Percentiles rank a stretch among this genome's conserved stretches.
Evolutionary conservation across 2,797 vertebrate species (phyloP).

Genomic region (Gymnoscopelus microlampas): DNA sequence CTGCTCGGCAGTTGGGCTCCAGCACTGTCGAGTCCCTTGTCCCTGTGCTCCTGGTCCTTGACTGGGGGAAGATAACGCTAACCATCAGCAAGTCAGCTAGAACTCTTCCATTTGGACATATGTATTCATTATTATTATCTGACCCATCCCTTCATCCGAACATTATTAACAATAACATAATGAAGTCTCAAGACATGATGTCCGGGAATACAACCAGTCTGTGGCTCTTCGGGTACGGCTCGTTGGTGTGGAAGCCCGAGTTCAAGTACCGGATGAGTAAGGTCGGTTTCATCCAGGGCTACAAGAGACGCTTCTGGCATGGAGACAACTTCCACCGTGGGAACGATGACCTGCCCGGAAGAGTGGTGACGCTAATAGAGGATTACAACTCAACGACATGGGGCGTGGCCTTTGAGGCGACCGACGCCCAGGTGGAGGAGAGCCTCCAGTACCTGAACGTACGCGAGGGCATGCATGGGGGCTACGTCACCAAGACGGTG

Average conservation of each 20-base stretch:
- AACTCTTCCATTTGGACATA: neutral
- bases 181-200: slow-evolving; percentile 80
- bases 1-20: slow-evolving; percentile 83
- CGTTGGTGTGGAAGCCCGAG: slow-evolving; percentile 94
- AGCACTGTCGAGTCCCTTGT: slow-evolving; percentile 81
- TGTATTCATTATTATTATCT: slow-evolving; percentile 21
- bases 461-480: slow-evolving; percentile 88
- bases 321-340: slow-evolving; percentile 96
- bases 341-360: slow-evolving; percentile 87
- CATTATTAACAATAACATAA: slow-evolving; percentile 46
- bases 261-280: slow-evolving; percentile 89
- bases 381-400: slow-evolving; percentile 91
- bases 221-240: slow-evolving; percentile 97
- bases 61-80: slow-evolving; percentile 79
- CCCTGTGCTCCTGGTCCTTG: slow-evolving; percentile 71
- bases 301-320: slow-evolving; percentile 97
- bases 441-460: slow-evolving; percentile 91
- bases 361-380: slow-evolving; percentile 95
- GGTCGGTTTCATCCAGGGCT: slow-evolving; percentile 91
- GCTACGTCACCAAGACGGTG: slow-evolving; percentile 89
- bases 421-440: slow-evolving; percentile 86
- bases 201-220: slow-evolving; percentile 59
- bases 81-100: slow-evolving; percentile 56
- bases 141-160: slow-evolving; percentile 6
- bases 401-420: slow-evolving; percentile 95